phyloP scores from a whole-genome alignment of 2,797 vertebrate genomes.

The Galaxias olidus region DNA sequence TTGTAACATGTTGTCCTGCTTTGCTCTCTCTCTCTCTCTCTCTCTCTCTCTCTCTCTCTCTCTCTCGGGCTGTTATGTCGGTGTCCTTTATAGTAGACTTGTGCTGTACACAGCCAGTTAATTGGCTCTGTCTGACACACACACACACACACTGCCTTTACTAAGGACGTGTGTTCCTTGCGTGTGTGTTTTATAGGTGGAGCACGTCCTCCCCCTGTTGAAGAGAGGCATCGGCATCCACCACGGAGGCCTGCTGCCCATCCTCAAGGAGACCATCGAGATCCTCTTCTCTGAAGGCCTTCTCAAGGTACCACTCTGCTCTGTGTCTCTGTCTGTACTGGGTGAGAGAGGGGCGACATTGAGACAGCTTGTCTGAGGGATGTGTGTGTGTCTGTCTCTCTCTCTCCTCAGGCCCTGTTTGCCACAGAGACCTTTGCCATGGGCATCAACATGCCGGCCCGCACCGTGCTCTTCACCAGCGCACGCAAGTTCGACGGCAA shows the following conservation, averaged over 20 bases:
- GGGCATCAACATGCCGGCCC: slow-evolving; percentile 99
- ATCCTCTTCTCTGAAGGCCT: slow-evolving; percentile 97
- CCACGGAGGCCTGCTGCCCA: slow-evolving; percentile 93
- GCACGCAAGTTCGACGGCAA: slow-evolving; percentile 97
- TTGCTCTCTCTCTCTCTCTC: no score
- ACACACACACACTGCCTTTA: background rate
- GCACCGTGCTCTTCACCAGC: slow-evolving; percentile 96
- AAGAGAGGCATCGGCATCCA: slow-evolving; percentile 97
- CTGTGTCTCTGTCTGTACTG: background rate
- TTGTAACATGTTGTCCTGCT: no score
- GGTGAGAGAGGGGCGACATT: no score
- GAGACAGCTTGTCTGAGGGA: background rate
- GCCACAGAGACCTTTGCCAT: slow-evolving; percentile 98
- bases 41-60: no score
- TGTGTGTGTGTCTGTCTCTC: background rate
- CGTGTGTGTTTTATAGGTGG: slow-evolving; percentile 78
- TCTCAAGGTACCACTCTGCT: slow-evolving; percentile 82
- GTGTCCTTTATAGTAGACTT: no score
- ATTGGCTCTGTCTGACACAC: background rate
- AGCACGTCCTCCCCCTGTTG: slow-evolving; percentile 94
- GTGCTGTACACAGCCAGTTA: no score
- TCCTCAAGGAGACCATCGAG: slow-evolving; percentile 97
- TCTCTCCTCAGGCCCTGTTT: slow-evolving; percentile 86
- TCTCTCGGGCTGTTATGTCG: no score
- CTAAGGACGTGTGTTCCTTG: background rate